Percentiles rank a stretch among this genome's conserved stretches.
Evolutionary conservation across 1,140 invertebrate species (phyloP).

Genomic region (Potamilus streckersoni): DNA sequence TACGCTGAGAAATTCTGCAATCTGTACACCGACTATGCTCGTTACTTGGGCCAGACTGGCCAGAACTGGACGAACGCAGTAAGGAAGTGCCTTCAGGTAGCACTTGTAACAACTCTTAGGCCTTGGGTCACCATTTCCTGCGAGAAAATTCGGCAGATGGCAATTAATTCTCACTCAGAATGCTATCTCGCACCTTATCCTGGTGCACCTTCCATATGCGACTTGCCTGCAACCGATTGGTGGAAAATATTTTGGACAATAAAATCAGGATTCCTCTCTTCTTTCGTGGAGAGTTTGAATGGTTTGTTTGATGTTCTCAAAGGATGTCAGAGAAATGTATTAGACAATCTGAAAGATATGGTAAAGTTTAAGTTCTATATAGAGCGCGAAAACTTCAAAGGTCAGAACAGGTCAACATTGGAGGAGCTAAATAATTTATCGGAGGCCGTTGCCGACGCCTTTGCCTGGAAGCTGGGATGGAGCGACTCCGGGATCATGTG

Average conservation of each 20-base stretch:
- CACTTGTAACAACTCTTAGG: slow-evolving; percentile 12
- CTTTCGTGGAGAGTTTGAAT: background rate
- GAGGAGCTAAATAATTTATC: background rate
- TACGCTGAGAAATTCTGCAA: slow-evolving; percentile 25
- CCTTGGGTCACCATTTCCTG: slow-evolving; percentile 2
- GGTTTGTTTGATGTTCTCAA: background rate
- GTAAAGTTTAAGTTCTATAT: background rate
- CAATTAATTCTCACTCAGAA: slow-evolving; percentile 6
- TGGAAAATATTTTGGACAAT: slow-evolving; percentile 9
- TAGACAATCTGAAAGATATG: background rate
- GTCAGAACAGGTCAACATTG: background rate
- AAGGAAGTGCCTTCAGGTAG: slow-evolving; percentile 19
- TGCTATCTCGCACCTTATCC: slow-evolving; percentile 2
- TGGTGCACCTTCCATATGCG: slow-evolving; percentile 9
- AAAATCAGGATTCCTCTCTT: background rate
- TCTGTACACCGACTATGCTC: slow-evolving; percentile 4
- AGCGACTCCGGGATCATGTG: background rate
- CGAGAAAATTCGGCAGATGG: slow-evolving; percentile 4
- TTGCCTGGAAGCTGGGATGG: background rate
- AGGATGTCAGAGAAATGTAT: background rate
- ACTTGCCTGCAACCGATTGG: slow-evolving; percentile 4
- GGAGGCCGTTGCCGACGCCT: background rate
- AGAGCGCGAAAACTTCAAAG: background rate
- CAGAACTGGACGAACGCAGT: slow-evolving; percentile 21
- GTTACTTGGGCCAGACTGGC: slow-evolving; percentile 5